Conservation (phyloP, 1,140 invertebrate genomes). For the Brachionus sp. region DNA sequence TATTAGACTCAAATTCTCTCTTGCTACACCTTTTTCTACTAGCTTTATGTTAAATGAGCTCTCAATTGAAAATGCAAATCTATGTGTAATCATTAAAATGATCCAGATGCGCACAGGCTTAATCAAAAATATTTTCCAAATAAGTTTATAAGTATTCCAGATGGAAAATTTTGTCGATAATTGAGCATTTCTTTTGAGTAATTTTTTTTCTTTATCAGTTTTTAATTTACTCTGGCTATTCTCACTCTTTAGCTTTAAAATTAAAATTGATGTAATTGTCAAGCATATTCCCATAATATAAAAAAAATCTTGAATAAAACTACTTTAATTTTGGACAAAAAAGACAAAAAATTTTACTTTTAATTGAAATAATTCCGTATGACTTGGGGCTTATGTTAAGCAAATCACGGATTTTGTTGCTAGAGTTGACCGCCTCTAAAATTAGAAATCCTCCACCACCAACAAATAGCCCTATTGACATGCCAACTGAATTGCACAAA, state of each 20-base stretch:
- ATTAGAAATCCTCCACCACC: not conserved
- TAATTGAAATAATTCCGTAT: not conserved
- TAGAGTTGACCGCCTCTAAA: not conserved
- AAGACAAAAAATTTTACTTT: not conserved
- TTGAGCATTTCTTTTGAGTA: not conserved
- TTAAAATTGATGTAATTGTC: not conserved
- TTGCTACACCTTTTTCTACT: not conserved
- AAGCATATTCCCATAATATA: not conserved
- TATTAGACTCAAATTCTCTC: not conserved
- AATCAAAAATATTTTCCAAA: not conserved
- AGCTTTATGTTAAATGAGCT: not conserved
- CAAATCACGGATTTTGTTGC: not conserved
- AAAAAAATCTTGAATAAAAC: not conserved
- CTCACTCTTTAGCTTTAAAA: not conserved
- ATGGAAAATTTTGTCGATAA: not conserved
- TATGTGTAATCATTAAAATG: not conserved
- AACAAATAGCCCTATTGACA: not conserved
- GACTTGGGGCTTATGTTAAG: not conserved
- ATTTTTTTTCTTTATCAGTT: not conserved
- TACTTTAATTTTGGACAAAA: no score
- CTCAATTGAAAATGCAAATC: not conserved
- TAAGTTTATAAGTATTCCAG: not conserved
- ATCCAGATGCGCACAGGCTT: not conserved
- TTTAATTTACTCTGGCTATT: not conserved
- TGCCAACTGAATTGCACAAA: conserved; percentile 5